Conservation (phyloP, 2,113 vertebrate species). For the Monarcha castaneiventris region DNA sequence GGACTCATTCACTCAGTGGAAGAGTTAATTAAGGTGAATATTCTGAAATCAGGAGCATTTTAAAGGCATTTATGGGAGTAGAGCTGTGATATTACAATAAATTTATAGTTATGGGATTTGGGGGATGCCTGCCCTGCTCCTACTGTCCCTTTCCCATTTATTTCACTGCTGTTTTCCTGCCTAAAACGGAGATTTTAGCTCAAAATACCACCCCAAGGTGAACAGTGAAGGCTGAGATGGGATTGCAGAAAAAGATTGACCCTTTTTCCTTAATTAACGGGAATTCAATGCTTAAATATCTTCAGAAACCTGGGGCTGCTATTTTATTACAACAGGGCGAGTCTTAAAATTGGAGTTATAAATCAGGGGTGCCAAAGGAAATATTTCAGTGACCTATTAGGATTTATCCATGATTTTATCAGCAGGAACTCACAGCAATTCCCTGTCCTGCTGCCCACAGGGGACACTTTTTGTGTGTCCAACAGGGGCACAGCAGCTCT, state of each 20-base stretch:
- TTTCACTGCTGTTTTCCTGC: rapidly evolving
- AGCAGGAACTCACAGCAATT: background rate
- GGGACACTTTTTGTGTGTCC: background rate
- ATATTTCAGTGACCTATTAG: background rate
- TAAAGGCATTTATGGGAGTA: background rate
- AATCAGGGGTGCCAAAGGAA: no score
- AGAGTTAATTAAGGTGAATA: background rate
- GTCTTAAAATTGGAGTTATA: rapidly evolving
- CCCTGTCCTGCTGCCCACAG: background rate
- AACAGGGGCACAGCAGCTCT: background rate
- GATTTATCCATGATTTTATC: background rate
- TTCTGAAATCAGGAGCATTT: background rate
- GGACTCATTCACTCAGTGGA: background rate
- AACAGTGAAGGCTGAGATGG: background rate
- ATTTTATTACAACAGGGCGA: background rate
- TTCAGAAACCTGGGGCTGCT: background rate
- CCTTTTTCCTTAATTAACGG: background rate
- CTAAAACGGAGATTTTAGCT: rapidly evolving
- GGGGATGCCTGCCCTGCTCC: background rate
- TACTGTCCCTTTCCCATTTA: no score
- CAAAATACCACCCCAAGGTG: background rate
- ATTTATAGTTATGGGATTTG: background rate
- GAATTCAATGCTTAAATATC: background rate
- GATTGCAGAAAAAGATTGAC: background rate
- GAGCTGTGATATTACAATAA: background rate